Percentiles rank a stretch among this genome's conserved stretches.
phyloP scores from a whole-genome alignment of 2,797 vertebrate species.

The Tarsius wallacei region DNA sequence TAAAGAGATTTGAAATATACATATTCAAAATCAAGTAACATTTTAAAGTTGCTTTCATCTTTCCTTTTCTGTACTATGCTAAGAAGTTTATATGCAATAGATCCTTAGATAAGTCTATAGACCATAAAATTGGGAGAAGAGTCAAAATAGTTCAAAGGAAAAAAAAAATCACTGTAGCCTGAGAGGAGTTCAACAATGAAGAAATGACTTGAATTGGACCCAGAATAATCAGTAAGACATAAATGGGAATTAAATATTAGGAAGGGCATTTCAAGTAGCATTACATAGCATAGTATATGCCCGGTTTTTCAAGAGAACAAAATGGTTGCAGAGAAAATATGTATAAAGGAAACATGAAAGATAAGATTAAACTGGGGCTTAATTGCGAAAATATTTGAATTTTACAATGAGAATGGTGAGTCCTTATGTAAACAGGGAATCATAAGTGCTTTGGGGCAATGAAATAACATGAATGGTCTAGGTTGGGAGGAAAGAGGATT shows the following conservation, averaged over 20 bases:
- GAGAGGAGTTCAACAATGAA: neutral
- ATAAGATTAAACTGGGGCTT: neutral
- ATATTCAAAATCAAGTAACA: neutral
- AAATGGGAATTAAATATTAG: neutral
- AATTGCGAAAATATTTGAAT: neutral
- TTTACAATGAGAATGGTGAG: neutral
- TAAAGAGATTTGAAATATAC: constrained; percentile 1
- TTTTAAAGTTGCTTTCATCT: neutral
- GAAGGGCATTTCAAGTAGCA: constrained; percentile 30
- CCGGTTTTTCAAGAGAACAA: neutral
- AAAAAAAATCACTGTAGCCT: neutral
- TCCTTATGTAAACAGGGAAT: neutral
- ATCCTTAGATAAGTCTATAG: neutral
- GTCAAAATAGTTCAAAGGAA: neutral
- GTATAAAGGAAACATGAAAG: neutral
- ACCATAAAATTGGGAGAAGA: constrained; percentile 18
- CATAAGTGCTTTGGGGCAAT: neutral
- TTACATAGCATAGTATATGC: neutral
- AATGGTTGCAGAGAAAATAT: neutral
- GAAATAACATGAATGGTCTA: neutral
- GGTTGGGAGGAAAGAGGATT: neutral
- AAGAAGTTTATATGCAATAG: neutral
- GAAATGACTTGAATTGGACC: neutral
- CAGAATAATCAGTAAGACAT: neutral
- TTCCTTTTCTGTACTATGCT: neutral